Base-by-base conservation (phyloP, 2,888 invertebrate genomes). In the Notodonta ziczac region DNA sequence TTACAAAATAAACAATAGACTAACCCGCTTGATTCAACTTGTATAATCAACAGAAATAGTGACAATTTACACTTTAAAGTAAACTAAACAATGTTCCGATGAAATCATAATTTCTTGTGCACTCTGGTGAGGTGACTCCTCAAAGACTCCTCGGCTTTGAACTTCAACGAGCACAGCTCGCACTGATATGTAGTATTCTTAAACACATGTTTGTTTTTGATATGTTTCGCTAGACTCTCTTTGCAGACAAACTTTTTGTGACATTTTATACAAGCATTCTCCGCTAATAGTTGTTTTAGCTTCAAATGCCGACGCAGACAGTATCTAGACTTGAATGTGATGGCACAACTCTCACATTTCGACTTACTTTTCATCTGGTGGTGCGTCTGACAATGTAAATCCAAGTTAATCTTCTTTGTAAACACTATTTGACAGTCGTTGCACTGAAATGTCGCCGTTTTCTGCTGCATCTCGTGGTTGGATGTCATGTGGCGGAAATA, bases 401-500 rank as follows among this genome's bases (percentile, higher is more conserved):
- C 93, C 4, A 93, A 62, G 42, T 83, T 89, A 0, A 66, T 76
- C 62, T 93, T 93, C 66, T 86, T 91, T 0, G 77, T 82, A 58
- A 93, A 93, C 2, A 91, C 85, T 0, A 91, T 82, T 54, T 90
- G 88, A 64, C 93, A 93, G 0, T 92, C 89, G 60, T 93, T 86
- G 61, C 93, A 93, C 57, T 91, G 84, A 60, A 80, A 93, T 0
- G 87, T 90, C 0, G 89, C 91, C 44, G 87, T 73, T 50, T 84
- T 81, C 63, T 92, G 91, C 70, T 92, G 90, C 0, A 78, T 39
- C 63, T 90, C 86, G 72, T 93, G 93, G 60, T 92, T 93, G 0
- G 92, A 83, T 62, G 87, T 87, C 92, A 93, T 92, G 74, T 93
- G 93, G 68, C 91, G 90, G 59, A 92, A 93, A 69, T 86, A 93